Base-by-base conservation (phyloP, 1,140 invertebrate species). In the Drusus annulatus region DNA sequence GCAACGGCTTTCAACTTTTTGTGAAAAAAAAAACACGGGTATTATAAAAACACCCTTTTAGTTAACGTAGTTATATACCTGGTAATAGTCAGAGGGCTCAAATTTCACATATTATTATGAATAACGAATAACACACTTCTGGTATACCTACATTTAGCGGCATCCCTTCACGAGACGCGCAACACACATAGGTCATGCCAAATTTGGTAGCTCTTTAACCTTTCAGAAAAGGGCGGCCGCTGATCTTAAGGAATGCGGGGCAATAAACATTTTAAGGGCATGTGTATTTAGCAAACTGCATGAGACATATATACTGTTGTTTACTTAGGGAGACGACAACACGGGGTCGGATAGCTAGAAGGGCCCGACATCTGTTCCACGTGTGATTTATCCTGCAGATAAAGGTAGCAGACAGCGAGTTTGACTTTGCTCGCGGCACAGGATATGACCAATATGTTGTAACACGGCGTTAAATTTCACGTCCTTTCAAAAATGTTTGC, bases 321-420 rank as follows among this genome's bases (percentile, higher is more conserved):
- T 80, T 65, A 75, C 60, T 60, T 69, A 62, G 60, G 68, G 71
- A 50, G 45, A 79, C 52, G 45, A 79, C 28, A 79, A 62, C 68
- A 74, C 71, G 54, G 68, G 28, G 54, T 28, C 60, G 19, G n/a
- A 52, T 60, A n/a, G 63, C 68, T 58, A 45, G 65, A 51, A 51
- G 17, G 71, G 52, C 69, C 68, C 60, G 52, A 79, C 78, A 79
- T 79, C 78, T 79, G 78, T 45, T 74, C 71, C 51, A 73, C 23
- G 60, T 50, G 69, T 79, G 78, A 79, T 79, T 79, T 79, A 79
- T 79, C 8, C 69, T 31, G 1, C 21, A 5, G 10, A 25, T 16
- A 45, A 45, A 25, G n/a, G 28, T 10, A 13, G 31, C 16, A 31
- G 31, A 68, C 13, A 68, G 19, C 31, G 3, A 31, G 28, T 68